Evolutionary conservation across 92 coral and sea anemone genomes (phyloP), one percentile per base, ranked within the genome.

Genomic region (Desmophyllum pertusum): DNA sequence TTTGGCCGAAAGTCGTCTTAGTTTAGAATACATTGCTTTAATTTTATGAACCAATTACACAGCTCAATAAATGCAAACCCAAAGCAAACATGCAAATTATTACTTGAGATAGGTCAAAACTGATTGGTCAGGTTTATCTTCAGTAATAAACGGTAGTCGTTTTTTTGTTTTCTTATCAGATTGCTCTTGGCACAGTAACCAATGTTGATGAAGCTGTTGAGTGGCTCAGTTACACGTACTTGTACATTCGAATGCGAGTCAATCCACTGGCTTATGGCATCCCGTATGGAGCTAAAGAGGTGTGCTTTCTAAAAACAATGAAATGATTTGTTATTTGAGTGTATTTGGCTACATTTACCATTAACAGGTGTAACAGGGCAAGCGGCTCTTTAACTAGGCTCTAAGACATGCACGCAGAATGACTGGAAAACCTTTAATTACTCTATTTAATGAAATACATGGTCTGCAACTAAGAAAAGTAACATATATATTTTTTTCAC

Each of bases 201-300:
- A 96, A 78, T 30, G 94, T 96, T 5, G 97, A 96, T 27, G 99
- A 96, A 74, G 99, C 98, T 14, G 99, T 96, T 7, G 92, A 94
- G 86, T 96, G 99, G 99, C 83, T 96, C 29, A 96, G 97, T 66
- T 96, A 96, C 87, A 95, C 99, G 4, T 96, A 96, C 75, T 93
- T 96, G 18, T 85, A 73, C 89, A 91, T 96, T 45, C 96, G 99
- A 61, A 96, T 96, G 98, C 63, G 90, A 55, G 87, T 85, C 70
- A 96, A 96, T 87, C 99, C 99, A 14, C 81, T 96, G 89, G 99
- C 85, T 29, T 96, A 96, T 48, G 99, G 99, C 30, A 96, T 96
- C 73, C 79, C 96, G 0, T 92, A 94, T 83, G 93, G 91, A 41
- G 87, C 89, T 2, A 96, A 91, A 79, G 99, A 96, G 95, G 99